These are phyloP conservation scores for Zosterops hypoxanthus DNA, from an alignment of 2,113 vertebrate genomes.

Conservation along the genomic window DNA sequence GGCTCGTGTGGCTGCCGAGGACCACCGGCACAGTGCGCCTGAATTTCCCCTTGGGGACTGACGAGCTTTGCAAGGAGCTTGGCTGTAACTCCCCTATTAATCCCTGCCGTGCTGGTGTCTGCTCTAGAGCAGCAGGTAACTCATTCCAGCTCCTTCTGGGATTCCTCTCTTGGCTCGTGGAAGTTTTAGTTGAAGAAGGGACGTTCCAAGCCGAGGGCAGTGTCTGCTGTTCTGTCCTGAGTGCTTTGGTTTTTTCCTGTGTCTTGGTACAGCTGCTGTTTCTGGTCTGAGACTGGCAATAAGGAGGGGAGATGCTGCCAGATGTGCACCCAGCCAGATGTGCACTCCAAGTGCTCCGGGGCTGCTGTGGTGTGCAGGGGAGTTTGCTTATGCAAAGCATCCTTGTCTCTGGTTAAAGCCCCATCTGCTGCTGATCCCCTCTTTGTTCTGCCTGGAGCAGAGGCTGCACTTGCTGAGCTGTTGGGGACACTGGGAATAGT, in stretches of 20 bases:
- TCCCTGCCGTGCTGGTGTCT: not conserved
- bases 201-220: accelerated
- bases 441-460: not conserved
- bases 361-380: not conserved
- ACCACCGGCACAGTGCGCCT: not conserved
- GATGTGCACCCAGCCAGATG: constrained; percentile 31
- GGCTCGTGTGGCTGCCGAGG: not conserved
- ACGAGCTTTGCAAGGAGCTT: not conserved
- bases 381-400: not conserved
- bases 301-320: not conserved
- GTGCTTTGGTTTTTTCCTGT: accelerated
- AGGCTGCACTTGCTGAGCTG: not conserved
- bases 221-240: not conserved
- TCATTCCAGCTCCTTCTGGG: not conserved
- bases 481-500: too few species aligned
- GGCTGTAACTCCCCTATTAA: not conserved
- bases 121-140: constrained; percentile 20
- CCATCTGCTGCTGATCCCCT: not conserved
- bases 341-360: not conserved
- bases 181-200: not conserved
- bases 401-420: not conserved
- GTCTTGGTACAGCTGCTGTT: not conserved
- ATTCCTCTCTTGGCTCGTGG: not conserved
- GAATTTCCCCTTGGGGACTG: not conserved
- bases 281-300: not conserved